phyloP scores from a whole-genome alignment of 2,888 invertebrate genomes.

The Emmelina monodactyla region DNA sequence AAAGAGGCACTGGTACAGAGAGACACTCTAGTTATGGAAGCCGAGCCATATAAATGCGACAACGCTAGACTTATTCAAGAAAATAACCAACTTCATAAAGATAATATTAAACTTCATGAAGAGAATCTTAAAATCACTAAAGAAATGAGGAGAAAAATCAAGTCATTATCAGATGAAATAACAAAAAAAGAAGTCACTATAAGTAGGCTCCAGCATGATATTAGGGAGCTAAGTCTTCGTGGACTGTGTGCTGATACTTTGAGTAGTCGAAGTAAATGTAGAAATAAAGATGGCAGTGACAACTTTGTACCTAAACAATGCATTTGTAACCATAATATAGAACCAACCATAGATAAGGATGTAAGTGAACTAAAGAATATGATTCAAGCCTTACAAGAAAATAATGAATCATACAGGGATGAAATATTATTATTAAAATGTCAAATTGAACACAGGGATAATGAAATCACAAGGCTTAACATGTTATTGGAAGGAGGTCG shows the following conservation, averaged over 20 bases:
- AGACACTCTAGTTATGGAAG: conserved; percentile 72
- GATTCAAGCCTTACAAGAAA: conserved; percentile 46
- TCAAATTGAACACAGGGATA: conserved; percentile 65
- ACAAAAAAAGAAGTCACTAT: conserved; percentile 56
- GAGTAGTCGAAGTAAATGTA: conserved; percentile 49
- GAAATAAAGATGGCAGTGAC: conserved; percentile 33
- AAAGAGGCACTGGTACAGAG: conserved; percentile 75
- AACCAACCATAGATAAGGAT: conserved; percentile 30
- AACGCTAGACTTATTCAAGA: conserved; percentile 79
- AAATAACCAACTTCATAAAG: conserved; percentile 75
- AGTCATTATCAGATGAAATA: conserved; percentile 69
- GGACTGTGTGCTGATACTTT: conserved; percentile 52
- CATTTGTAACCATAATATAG: conserved; percentile 26
- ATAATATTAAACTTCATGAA: conserved; percentile 72
- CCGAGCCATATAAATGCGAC: conserved; percentile 83
- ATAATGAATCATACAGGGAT: conserved; percentile 41
- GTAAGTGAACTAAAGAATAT: conserved; percentile 46
- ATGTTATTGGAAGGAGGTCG: conserved; percentile 76
- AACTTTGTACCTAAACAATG: conserved; percentile 26
- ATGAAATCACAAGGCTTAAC: conserved; percentile 75
- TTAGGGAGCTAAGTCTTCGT: conserved; percentile 48
- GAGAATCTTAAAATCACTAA: conserved; percentile 64
- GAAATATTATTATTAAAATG: conserved; percentile 41
- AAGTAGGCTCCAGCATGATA: conserved; percentile 46
- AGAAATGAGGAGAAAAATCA: conserved; percentile 70